Evolutionary conservation across 2,797 vertebrate genomes (phyloP), one percentile per base, ranked within the genome.

Genomic region (Poeciliopsis gracilis): DNA sequence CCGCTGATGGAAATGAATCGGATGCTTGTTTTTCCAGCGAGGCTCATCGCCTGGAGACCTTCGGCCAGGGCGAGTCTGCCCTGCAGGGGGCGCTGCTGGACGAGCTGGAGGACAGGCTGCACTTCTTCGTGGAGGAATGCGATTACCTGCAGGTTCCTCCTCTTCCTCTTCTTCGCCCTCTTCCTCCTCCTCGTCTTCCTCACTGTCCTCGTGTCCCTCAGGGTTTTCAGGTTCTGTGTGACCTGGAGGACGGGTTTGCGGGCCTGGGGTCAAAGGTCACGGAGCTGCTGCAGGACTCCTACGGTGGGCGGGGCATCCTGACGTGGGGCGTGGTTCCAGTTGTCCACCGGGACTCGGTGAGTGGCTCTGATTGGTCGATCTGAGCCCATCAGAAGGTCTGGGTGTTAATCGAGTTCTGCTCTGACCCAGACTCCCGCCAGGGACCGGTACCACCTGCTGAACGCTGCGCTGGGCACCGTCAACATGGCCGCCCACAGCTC

Each of bases 221-320:
- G 98, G 98, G 98, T 0, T 99, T 99, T 89, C 98, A 99, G 84
- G 88, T 99, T 20, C 91, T 99, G 5, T 99, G 97, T 0, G 98
- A 99, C 89, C 78, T 99, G 0, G 94, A 97, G 0, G 93, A 96
- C 0, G 98, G 98, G 1, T 99, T 99, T 76, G 95, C 97, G 0
- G 98, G 98, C 2, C 90, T 98, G 0, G 97, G 97, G 0, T 95
- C 97, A 47, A 97, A 96, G 88, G 95, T 97, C 77, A 96, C 97
- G 0, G 97, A 99, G 82, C 80, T 98, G 91, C 94, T 99, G 1
- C 95, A 86, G 0, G 98, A 99, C 18, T 97, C 30, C 2, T 99
- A 98, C 0, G 85, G 96, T 0, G 95, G 96, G 0, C 92, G 96
- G 25, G 97, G 97, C 16, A 95, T 99, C 88, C 90, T 99, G 0